These are phyloP conservation scores for Rhagonycha lutea DNA, from an alignment of 2,888 invertebrate species.

Conservation along the genomic window DNA sequence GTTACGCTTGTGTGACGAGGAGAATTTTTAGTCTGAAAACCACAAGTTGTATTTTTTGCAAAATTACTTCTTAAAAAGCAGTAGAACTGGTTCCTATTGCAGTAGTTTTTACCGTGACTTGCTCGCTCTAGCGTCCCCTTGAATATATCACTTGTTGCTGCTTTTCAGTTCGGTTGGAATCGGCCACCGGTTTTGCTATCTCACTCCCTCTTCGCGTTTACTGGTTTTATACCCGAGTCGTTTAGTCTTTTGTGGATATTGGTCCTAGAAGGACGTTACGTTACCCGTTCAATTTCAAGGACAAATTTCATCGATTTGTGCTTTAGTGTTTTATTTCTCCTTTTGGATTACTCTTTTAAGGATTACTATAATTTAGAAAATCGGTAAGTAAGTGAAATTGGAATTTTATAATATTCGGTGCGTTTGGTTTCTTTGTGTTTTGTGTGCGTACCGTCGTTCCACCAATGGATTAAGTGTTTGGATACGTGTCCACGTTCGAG, in stretches of 20 bases:
- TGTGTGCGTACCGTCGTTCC: conserved; percentile 17
- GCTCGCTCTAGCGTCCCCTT: conserved; percentile 20
- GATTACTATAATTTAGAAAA: neutral
- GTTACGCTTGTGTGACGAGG: conserved; percentile 27
- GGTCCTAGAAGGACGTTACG: conserved; percentile 36
- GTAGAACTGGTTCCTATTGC: conserved; percentile 38
- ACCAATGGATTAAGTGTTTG: conserved; percentile 18
- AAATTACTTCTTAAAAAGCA: conserved; percentile 36
- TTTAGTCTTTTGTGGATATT: conserved; percentile 45
- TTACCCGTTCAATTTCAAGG: conserved; percentile 40
- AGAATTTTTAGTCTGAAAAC: conserved; percentile 29
- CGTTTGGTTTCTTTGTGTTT: conserved; percentile 30
- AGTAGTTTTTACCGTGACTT: conserved; percentile 20
- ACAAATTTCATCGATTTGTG: conserved; percentile 31
- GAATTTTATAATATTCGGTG: neutral
- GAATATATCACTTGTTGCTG: conserved; percentile 47
- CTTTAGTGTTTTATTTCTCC: conserved; percentile 8
- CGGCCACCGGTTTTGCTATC: conserved; percentile 35
- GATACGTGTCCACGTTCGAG: conserved; percentile 17
- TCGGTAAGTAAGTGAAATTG: conserved; percentile 7
- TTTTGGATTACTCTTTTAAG: conserved; percentile 14
- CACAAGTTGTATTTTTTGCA: conserved; percentile 37
- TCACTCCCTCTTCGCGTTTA: conserved; percentile 3
- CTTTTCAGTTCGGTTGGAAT: conserved; percentile 38
- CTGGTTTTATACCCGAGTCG: neutral